A percentile compares a stretch with the other conserved stretches of the same genome.
These are phyloP conservation scores for Cynaeus angustus DNA, from an alignment of 2,888 invertebrate species.

Conservation along the genomic window DNA sequence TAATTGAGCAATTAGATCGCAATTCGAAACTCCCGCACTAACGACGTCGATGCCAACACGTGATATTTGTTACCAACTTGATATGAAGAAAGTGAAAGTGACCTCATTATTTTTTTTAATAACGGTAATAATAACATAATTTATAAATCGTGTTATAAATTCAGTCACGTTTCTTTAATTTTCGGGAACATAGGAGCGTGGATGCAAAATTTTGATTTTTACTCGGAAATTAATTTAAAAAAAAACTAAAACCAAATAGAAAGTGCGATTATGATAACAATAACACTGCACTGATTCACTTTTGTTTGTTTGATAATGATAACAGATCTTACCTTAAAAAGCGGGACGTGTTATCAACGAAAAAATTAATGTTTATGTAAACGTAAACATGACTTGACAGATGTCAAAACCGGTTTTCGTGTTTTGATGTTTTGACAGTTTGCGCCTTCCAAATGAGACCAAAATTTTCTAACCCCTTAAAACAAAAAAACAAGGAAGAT, in stretches of 20 bases:
- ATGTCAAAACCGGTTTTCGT: slow-evolving; percentile 42
- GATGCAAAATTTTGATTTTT: too few species aligned
- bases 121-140: background rate
- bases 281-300: background rate
- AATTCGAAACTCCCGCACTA: background rate
- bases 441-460: background rate
- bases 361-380: slow-evolving; percentile 23
- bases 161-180: background rate
- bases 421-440: slow-evolving; percentile 18
- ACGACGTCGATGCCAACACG: slow-evolving; percentile 8
- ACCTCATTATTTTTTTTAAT: background rate
- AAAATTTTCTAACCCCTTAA: background rate
- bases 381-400: slow-evolving; percentile 36
- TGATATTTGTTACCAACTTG: background rate
- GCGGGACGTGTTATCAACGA: background rate
- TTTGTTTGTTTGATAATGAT: background rate
- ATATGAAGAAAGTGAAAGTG: background rate
- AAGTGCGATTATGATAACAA: background rate
- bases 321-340: slow-evolving; percentile 12
- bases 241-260: background rate
- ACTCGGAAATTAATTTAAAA: too few species aligned
- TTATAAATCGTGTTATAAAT: background rate
- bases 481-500: too few species aligned
- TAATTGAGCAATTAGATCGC: background rate
- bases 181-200: background rate